Conservation (phyloP, 1,140 invertebrate genomes). For the Apis mellifera region Amel_HAv3.1 CM009931.2:6980001-6980500, state of each 20-base stretch:
- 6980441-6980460: conserved; percentile 14
- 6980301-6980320: background rate
- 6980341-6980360: conserved; percentile 10
- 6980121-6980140: conserved; percentile 38
- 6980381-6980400: background rate
- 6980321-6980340: background rate
- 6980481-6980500: background rate
- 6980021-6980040: conserved; percentile 18
- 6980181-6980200: background rate
- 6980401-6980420: background rate
- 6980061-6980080: background rate
- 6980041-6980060: background rate
- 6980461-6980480: background rate
- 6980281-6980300: too few species aligned
- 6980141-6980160: conserved; percentile 24
- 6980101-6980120: background rate
- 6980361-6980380: background rate
- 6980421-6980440: background rate
- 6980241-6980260: background rate
- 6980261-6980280: background rate
- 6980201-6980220: too few species aligned
- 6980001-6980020: conserved; percentile 49
- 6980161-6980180: conserved; percentile 29
- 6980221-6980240: background rate
- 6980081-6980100: background rate